Conservation (phyloP, 2,797 vertebrate species). For the Anolis apletophallus region DNA sequence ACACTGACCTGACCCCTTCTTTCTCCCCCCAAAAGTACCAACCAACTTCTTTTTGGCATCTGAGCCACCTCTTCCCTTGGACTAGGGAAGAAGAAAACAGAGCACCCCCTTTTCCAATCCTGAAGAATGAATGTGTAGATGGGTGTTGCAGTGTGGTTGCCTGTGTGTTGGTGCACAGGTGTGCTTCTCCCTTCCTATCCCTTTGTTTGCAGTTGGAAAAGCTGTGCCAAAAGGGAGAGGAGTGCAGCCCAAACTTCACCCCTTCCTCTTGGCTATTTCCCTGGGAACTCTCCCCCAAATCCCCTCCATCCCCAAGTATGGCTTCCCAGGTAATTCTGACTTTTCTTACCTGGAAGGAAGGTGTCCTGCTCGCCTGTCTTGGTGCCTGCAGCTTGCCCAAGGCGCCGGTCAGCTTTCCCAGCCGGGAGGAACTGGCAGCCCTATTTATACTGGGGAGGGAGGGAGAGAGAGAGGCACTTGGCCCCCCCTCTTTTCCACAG, state of each 20-base stretch:
- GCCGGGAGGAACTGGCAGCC: background rate
- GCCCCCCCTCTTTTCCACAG: background rate
- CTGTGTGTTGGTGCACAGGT: background rate
- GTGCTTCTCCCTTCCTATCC: background rate
- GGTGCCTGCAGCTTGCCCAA: background rate
- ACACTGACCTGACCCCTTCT: too few relatives aligned
- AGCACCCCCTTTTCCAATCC: too few relatives aligned
- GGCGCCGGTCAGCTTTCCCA: background rate
- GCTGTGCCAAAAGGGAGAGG: too few relatives aligned
- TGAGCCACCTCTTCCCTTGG: background rate
- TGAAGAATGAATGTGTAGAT: too few relatives aligned
- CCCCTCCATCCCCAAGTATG: background rate
- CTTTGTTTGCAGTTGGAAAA: background rate
- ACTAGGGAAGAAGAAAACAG: too few relatives aligned
- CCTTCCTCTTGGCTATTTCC: background rate
- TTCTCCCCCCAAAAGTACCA: too few relatives aligned
- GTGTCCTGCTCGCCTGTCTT: background rate
- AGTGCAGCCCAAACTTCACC: too few relatives aligned
- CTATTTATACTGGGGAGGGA: constrained; percentile 24
- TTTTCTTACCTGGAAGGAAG: background rate
- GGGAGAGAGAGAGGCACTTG: too few relatives aligned
- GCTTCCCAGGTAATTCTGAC: background rate
- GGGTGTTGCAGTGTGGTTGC: background rate
- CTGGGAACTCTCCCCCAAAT: too few relatives aligned
- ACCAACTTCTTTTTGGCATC: background rate